A percentile compares a stretch with the other conserved stretches of the same genome.
These are phyloP conservation scores for Agrotis puta DNA, from an alignment of 2,888 invertebrate species.

Conservation along the genomic window DNA sequence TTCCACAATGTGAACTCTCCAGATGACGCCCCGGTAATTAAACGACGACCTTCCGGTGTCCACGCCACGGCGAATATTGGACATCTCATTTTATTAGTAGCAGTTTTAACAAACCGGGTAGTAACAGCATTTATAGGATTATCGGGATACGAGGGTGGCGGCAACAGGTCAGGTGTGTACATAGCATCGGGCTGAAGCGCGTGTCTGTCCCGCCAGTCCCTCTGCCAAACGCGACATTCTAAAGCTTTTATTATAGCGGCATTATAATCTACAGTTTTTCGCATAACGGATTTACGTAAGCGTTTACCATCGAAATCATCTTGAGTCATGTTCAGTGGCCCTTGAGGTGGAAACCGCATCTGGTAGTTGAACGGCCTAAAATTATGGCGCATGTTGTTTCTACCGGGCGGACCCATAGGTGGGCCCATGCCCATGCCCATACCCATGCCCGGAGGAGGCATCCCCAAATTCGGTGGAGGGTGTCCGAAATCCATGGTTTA, in stretches of 20 bases:
- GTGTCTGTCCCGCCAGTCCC: conserved; percentile 97
- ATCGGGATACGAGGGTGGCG: conserved; percentile 98
- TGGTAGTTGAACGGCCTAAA: conserved; percentile 89
- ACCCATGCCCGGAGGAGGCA: conserved; percentile 85
- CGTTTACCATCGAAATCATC: conserved; percentile 99
- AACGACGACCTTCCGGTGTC: conserved; percentile 99
- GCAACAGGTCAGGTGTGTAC: conserved; percentile 98
- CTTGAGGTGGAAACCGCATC: conserved; percentile 89
- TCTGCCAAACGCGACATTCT: conserved; percentile 98
- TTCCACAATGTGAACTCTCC: conserved; percentile 99
- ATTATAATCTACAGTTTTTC: conserved; percentile 99
- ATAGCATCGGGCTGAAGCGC: conserved; percentile 98
- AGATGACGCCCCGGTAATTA: conserved; percentile 99
- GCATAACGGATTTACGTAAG: conserved; percentile 98
- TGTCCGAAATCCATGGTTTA: conserved; percentile 88
- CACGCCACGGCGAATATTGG: conserved; percentile 99
- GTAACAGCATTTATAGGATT: conserved; percentile 99
- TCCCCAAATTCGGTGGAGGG: conserved; percentile 86
- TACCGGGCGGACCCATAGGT: conserved; percentile 80
- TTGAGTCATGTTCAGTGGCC: conserved; percentile 93
- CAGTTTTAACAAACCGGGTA: conserved; percentile 99
- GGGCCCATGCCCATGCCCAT: conserved; percentile 81
- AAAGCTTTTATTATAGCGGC: conserved; percentile 97
- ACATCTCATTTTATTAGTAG: conserved; percentile 99
- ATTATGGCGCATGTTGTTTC: conserved; percentile 88